phyloP scores from a whole-genome alignment of 2,797 vertebrate genomes.

The Spea hammondii region DNA sequence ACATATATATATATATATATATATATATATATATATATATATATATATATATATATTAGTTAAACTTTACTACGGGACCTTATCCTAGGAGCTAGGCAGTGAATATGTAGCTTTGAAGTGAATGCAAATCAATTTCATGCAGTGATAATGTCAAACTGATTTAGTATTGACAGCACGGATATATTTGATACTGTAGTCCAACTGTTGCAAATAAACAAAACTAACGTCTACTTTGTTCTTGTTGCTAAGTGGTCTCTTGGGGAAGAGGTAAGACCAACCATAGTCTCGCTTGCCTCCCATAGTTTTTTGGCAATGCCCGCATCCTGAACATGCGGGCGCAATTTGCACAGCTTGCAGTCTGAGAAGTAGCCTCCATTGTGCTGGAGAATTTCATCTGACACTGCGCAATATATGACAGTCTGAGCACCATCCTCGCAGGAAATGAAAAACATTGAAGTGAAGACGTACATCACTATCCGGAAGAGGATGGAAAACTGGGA shows the following conservation, averaged over 20 bases:
- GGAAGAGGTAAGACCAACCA: conserved; percentile 69
- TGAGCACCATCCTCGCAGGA: conserved; percentile 73
- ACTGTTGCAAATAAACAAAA: not conserved
- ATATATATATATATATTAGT: no score
- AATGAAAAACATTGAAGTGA: conserved; percentile 79
- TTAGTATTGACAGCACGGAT: not conserved
- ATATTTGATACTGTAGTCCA: not conserved
- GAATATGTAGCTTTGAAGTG: no score
- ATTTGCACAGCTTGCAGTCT: conserved; percentile 66
- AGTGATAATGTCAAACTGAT: not conserved
- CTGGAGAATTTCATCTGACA: conserved; percentile 68
- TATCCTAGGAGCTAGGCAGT: no score
- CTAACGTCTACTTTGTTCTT: conserved; percentile 20
- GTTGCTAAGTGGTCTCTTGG: conserved; percentile 27
- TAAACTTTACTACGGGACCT: no score
- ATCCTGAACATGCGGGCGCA: conserved; percentile 73
- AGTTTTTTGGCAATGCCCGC: conserved; percentile 76
- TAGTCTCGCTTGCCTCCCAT: conserved; percentile 79
- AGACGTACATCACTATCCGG: conserved; percentile 72
- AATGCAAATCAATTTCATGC: not conserved
- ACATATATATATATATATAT: no score
- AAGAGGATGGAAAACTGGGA: conserved; percentile 74
- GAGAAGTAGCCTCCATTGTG: conserved; percentile 73
- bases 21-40: no score
- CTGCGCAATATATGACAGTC: conserved; percentile 74